Conservation (phyloP, 2,888 invertebrate species). For the Heliconius aoede region DNA sequence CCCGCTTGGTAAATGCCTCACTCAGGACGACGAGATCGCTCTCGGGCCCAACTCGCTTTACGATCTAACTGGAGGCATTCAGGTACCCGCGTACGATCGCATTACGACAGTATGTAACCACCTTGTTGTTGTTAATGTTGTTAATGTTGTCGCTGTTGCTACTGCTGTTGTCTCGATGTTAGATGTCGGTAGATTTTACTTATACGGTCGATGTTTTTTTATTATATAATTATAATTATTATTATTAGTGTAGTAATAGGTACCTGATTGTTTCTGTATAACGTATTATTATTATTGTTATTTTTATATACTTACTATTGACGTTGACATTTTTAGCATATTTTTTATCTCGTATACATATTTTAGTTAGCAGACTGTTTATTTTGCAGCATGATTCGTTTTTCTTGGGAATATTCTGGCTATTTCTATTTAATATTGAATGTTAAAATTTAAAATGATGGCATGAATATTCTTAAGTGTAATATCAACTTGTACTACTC, state of each 20-base stretch:
- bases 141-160: not conserved
- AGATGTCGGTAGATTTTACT: slow-evolving; percentile 33
- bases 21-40: slow-evolving; percentile 82
- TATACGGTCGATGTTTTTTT: not conserved
- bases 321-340: slow-evolving; percentile 45
- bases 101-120: slow-evolving; percentile 43
- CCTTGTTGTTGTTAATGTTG: slow-evolving; percentile 15
- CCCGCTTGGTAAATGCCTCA: slow-evolving; percentile 81
- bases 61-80: slow-evolving; percentile 83
- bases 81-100: slow-evolving; percentile 68
- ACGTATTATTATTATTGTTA: slow-evolving; percentile 40
- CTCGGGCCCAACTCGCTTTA: slow-evolving; percentile 82
- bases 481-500: not conserved
- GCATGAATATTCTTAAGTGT: slow-evolving; percentile 23
- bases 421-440: not conserved
- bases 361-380: slow-evolving; percentile 34
- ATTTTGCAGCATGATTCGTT: slow-evolving; percentile 50
- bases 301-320: slow-evolving; percentile 30
- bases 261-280: slow-evolving; percentile 73
- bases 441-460: not conserved
- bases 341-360: slow-evolving; percentile 41
- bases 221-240: slow-evolving; percentile 8
- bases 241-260: slow-evolving; percentile 60
- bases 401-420: slow-evolving; percentile 32
- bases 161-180: slow-evolving; percentile 45